phyloP scores from a whole-genome alignment of 2,113 vertebrate species.

The Sinocyclocheilus maitianheensis region DNA sequence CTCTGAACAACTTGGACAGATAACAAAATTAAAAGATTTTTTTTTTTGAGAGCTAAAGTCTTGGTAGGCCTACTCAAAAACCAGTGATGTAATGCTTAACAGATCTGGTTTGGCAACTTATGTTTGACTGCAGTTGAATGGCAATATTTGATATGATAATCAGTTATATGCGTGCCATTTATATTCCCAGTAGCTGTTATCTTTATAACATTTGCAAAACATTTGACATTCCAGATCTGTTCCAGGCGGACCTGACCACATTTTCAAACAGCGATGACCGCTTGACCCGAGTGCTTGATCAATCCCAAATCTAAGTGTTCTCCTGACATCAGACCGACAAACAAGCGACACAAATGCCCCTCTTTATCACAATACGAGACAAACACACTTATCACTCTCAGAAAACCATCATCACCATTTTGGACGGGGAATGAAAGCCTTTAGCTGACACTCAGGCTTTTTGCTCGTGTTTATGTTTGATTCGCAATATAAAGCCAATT shows the following conservation, averaged over 20 bases:
- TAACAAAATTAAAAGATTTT: background rate
- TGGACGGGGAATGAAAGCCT: slow-evolving; percentile 12
- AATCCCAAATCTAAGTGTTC: background rate
- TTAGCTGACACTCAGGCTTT: slow-evolving; percentile 19
- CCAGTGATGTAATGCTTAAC: background rate
- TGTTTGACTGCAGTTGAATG: background rate
- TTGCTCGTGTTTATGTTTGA: slow-evolving; percentile 27
- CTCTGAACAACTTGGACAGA: background rate
- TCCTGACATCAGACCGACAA: background rate
- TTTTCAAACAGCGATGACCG: background rate
- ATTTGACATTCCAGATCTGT: background rate
- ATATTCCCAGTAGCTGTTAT: background rate
- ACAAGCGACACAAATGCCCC: slow-evolving; percentile 19
- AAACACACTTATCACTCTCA: slow-evolving; percentile 15
- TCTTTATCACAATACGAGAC: slow-evolving; percentile 29
- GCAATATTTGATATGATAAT: background rate
- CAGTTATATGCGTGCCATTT: background rate
- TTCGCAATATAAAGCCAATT: slow-evolving; percentile 51
- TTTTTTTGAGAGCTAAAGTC: background rate
- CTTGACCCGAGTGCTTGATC: background rate
- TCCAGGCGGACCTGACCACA: background rate
- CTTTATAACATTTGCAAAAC: background rate
- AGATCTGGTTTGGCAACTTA: background rate
- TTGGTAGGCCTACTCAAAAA: background rate
- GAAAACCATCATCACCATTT: slow-evolving; percentile 7